Percentiles rank a stretch among this genome's conserved stretches.
Conservation (phyloP, 1,140 invertebrate species). For the Lineus longissimus region DNA sequence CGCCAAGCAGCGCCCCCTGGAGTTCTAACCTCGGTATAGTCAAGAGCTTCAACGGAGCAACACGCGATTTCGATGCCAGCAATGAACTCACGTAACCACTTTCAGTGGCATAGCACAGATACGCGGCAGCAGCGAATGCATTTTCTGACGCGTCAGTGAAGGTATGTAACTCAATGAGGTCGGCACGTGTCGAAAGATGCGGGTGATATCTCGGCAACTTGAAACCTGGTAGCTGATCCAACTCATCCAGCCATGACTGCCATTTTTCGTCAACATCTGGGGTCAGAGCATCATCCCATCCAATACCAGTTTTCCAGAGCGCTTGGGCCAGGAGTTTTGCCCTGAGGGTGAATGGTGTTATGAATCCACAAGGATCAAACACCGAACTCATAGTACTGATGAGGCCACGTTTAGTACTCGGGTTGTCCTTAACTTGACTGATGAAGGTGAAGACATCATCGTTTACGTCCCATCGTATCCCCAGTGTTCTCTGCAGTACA, state of each 20-base stretch:
- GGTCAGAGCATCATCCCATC: constrained; percentile 18
- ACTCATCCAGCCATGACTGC: constrained; percentile 5
- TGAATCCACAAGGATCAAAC: constrained; percentile 19
- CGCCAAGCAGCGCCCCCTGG: too few species aligned
- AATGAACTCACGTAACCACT: too few species aligned
- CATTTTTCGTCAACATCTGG: background rate
- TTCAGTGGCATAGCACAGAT: too few species aligned
- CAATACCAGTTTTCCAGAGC: background rate
- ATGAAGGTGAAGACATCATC: constrained; percentile 9
- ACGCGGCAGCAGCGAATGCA: too few species aligned
- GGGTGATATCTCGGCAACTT: background rate
- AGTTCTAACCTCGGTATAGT: too few species aligned
- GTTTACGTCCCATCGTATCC: constrained; percentile 4
- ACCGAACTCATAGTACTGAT: too few species aligned
- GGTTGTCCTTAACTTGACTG: background rate
- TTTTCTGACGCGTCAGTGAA: too few species aligned
- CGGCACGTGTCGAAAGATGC: background rate
- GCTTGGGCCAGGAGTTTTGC: constrained; percentile 15
- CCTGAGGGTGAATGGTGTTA: constrained; percentile 9
- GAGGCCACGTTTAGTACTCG: constrained; percentile 8
- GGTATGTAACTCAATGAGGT: background rate
- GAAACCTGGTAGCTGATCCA: constrained; percentile 3
- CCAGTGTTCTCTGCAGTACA: background rate
- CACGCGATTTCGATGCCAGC: too few species aligned
- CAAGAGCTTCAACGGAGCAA: too few species aligned